phyloP scores from a whole-genome alignment of 2,888 invertebrate species.

The Meiosimyza platycephala region DNA sequence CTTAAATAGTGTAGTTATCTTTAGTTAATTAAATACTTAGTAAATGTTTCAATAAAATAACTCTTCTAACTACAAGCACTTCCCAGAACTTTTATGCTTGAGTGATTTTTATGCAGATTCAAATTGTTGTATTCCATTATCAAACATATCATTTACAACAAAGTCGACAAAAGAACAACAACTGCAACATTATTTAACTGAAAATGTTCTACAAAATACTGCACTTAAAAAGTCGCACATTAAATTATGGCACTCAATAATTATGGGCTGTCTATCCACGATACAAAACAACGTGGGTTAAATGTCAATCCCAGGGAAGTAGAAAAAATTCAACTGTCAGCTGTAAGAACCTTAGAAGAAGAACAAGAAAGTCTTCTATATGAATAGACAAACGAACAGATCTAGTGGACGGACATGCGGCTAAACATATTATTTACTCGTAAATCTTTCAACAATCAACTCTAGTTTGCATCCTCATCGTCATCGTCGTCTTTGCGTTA shows the following conservation, averaged over 20 bases:
- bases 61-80: not conserved
- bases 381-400: not conserved
- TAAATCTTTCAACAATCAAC: too few species aligned
- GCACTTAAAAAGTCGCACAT: too few species aligned
- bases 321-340: not conserved
- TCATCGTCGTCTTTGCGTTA: too few species aligned
- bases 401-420: too few species aligned
- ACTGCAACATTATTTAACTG: not conserved
- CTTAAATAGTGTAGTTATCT: too few species aligned
- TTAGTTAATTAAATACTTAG: not conserved
- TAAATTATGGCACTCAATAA: constrained; percentile 19
- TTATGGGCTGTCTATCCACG: constrained; percentile 1
- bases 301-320: not conserved
- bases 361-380: not conserved
- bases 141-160: not conserved
- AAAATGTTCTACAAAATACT: too few species aligned
- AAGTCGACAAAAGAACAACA: not conserved
- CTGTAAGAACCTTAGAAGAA: not conserved
- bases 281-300: not conserved
- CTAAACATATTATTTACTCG: too few species aligned
- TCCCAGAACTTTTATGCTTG: constrained; percentile 7
- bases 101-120: not conserved
- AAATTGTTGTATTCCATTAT: too few species aligned
- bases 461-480: too few species aligned
- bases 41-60: not conserved